Percentiles rank a stretch among this genome's conserved stretches.
Evolutionary conservation across 2,888 invertebrate genomes (phyloP).

Genomic region (Leptinotarsa haldemani): DNA sequence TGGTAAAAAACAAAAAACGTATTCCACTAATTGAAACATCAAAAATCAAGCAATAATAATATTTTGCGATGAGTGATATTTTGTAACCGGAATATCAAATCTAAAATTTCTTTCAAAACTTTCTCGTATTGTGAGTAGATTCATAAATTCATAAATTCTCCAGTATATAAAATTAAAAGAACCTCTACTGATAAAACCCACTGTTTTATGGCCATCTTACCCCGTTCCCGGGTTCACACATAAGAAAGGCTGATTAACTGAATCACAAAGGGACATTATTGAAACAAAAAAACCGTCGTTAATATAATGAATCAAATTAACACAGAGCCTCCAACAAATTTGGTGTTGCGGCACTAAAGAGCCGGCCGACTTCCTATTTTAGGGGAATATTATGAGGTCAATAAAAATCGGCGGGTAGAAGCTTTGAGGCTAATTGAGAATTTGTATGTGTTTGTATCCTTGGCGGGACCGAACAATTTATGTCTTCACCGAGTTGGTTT

Average conservation of each 20-base stretch:
- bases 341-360: slow-evolving; percentile 31
- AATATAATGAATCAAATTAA: slow-evolving; percentile 31
- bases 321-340: slow-evolving; percentile 29
- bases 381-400: slow-evolving; percentile 41
- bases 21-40: too few species aligned
- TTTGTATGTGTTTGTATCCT: slow-evolving; percentile 65
- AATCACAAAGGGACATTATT: slow-evolving; percentile 7
- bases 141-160: too few species aligned
- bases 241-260: neutral
- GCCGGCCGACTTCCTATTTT: slow-evolving; percentile 39
- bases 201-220: neutral
- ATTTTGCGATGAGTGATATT: too few species aligned
- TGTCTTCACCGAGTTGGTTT: slow-evolving; percentile 65
- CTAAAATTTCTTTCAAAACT: too few species aligned
- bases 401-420: slow-evolving; percentile 47
- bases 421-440: slow-evolving; percentile 62
- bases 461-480: slow-evolving; percentile 61
- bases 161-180: too few species aligned
- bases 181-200: too few species aligned
- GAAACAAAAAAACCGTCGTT: slow-evolving; percentile 20
- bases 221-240: neutral
- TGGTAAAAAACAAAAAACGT: too few species aligned
- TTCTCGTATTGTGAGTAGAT: too few species aligned
- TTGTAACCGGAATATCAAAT: too few species aligned
- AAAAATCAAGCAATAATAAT: too few species aligned